Percentiles rank a stretch among this genome's conserved stretches.
Evolutionary conservation across 1,140 invertebrate species (phyloP).

Genomic region (Camponotus vicinus): DNA sequence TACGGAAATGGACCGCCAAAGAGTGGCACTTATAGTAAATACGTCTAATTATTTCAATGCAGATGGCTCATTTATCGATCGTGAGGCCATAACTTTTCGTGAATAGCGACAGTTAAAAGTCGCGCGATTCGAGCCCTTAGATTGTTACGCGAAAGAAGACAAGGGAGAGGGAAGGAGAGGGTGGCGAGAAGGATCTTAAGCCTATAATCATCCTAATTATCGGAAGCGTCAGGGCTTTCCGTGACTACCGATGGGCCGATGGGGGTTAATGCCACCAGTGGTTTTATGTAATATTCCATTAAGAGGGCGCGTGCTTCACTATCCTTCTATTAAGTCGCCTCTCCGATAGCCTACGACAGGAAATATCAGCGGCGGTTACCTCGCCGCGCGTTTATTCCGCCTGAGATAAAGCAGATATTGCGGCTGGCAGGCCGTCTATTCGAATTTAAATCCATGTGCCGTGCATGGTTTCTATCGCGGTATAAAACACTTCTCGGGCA

Average conservation of each 20-base stretch:
- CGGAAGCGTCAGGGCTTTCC: slow-evolving; percentile 22
- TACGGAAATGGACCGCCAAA: slow-evolving; percentile 64
- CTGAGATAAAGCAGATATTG: slow-evolving; percentile 69
- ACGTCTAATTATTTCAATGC: slow-evolving; percentile 66
- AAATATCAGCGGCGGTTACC: slow-evolving; percentile 74
- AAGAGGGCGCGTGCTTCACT: slow-evolving; percentile 63
- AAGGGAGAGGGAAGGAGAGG: no score
- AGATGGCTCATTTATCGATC: slow-evolving; percentile 32
- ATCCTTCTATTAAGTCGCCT: slow-evolving; percentile 78
- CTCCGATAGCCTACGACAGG: slow-evolving; percentile 73
- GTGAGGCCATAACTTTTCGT: slow-evolving; percentile 1
- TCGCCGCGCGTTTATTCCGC: slow-evolving; percentile 69
- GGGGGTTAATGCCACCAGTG: slow-evolving; percentile 67
- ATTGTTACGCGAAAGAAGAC: slow-evolving; percentile 9
- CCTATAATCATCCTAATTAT: slow-evolving; percentile 63
- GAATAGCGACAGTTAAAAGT: background rate
- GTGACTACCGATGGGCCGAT: slow-evolving; percentile 39
- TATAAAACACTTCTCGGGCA: slow-evolving; percentile 28
- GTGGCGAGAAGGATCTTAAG: background rate
- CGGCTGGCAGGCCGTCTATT: slow-evolving; percentile 68
- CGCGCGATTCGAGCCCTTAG: background rate
- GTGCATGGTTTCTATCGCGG: background rate
- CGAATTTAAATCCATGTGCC: slow-evolving; percentile 65
- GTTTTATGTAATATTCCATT: slow-evolving; percentile 75
- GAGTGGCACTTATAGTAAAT: slow-evolving; percentile 46